Base-by-base conservation (phyloP, 2,888 invertebrate genomes). In the Philereme transversata region DNA sequence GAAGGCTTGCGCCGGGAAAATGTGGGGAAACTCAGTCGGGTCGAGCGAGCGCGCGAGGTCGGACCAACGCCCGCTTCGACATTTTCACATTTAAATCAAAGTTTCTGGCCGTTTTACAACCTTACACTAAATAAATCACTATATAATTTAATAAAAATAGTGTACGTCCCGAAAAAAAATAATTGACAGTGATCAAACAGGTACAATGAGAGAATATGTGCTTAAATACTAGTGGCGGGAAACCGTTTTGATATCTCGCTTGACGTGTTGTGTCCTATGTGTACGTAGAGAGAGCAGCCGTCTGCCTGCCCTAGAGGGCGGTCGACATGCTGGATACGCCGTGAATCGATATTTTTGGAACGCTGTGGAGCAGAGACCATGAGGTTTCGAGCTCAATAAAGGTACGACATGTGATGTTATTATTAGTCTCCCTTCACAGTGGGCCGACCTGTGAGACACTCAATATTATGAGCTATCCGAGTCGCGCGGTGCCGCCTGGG, bases 271-370 rank as follows among this genome's bases (percentile, higher is more conserved):
- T 90, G 89, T 89, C 82, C 84, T 91, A 89, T 90, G 90, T 91
- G 89, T 89, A 85, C 83, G 78, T 88, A 90, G 88, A 89, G 88
- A 84, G 89, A 86, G 85, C 83, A 87, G 83, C 89, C 82, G 90
- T 88, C 88, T 88, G 89, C 88, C 87, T 87, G 89, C 88, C 87
- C 88, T 84, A 85, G 86, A 88, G 90, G 90, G 88, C 88, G 88
- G 86, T 87, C 89, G 90, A 89, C 90, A 91, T 91, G 91, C 90
- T 89, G 90, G 87, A 87, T 89, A 89, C 87, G 86, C 84, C 81
- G 88, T 90, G 90, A 92, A 91, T 92, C 92, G 90, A 91, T 92
- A 92, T 87, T 90, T 90, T 90, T 88, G 90, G 90, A 90, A 83
- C 91, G 83, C 82, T 89, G 82, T 85, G 80, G 78, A 87, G 84